Percentiles rank a stretch among this genome's conserved stretches.
phyloP scores from a whole-genome alignment of 2,888 invertebrate species.

The Allacma fusca region DNA sequence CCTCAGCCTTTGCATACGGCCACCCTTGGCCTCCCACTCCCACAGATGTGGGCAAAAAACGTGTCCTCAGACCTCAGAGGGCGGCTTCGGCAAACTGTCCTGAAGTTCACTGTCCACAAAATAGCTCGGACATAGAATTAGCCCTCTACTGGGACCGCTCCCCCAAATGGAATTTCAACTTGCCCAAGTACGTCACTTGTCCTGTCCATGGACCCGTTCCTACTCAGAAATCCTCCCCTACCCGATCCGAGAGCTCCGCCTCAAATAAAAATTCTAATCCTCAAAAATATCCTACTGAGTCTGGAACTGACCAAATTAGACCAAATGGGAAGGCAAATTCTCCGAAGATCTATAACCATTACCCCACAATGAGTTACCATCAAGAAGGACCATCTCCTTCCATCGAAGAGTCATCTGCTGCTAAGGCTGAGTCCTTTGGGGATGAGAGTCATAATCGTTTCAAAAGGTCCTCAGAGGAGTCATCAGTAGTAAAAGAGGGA shows the following conservation, averaged over 20 bases:
- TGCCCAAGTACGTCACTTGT: neutral
- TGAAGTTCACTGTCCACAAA: constrained; percentile 35
- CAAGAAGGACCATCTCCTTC: too few species aligned
- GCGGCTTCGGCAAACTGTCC: neutral
- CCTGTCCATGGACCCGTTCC: constrained; percentile 24
- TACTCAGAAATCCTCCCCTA: neutral
- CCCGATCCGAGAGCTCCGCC: neutral
- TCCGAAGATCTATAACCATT: too few species aligned
- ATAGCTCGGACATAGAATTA: constrained; percentile 56
- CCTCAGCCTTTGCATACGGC: constrained; percentile 52
- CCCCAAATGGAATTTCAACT: constrained; percentile 44
- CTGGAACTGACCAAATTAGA: too few species aligned
- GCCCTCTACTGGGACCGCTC: constrained; percentile 60
- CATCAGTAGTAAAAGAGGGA: too few species aligned
- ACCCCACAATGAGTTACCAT: too few species aligned
- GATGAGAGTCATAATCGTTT: too few species aligned
- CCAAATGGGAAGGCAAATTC: too few species aligned
- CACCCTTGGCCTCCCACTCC: constrained; percentile 58
- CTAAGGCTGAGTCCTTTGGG: too few species aligned
- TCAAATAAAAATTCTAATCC: too few species aligned
- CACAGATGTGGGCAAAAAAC: constrained; percentile 56
- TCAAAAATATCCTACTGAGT: too few species aligned
- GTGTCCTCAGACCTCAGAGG: constrained; percentile 48
- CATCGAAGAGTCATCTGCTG: too few species aligned
- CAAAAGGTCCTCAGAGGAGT: too few species aligned